Conservation (phyloP, 35 echinoderm and acorn worm genomes). For the Chiridota heheva region DNA sequence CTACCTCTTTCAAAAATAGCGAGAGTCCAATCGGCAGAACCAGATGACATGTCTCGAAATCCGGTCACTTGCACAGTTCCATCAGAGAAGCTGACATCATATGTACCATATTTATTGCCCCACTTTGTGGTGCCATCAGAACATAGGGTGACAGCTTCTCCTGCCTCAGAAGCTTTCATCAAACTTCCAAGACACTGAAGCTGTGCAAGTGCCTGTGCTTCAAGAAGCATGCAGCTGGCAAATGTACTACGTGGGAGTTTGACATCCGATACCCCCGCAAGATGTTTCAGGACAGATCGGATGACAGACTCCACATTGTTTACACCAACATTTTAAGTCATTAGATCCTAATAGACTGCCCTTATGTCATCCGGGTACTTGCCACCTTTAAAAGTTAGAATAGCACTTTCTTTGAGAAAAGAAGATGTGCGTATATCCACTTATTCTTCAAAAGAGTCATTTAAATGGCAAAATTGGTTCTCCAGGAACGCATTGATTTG, state of each 20-base stretch:
- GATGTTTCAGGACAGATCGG: conserved; percentile 1
- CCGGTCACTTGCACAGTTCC: too few species aligned
- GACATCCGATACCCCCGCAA: not conserved
- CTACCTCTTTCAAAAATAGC: too few species aligned
- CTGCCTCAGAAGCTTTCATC: not conserved
- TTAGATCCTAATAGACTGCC: conserved; percentile 15
- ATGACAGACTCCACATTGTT: conserved; percentile 16
- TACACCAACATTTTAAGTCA: conserved; percentile 14
- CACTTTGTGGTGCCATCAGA: too few species aligned
- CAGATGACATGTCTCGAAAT: too few species aligned
- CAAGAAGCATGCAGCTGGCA: conserved; percentile 14
- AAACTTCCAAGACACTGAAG: conserved; percentile 15
- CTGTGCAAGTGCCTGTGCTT: conserved; percentile 14
- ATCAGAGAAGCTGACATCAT: too few species aligned
- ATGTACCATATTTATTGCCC: too few species aligned
- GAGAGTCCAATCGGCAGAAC: too few species aligned
- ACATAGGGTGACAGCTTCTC: too few species aligned
- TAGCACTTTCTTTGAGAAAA: not conserved
- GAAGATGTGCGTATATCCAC: not conserved
- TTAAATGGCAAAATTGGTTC: not conserved
- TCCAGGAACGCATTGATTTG: not conserved
- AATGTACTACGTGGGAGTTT: conserved; percentile 5
- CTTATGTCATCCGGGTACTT: conserved; percentile 38
- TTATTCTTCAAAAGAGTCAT: not conserved
- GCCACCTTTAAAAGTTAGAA: conserved; percentile 16